A percentile compares a stretch with the other conserved stretches of the same genome.
phyloP scores from a whole-genome alignment of 92 coral and sea anemone species.

The Montipora capitata region DNA sequence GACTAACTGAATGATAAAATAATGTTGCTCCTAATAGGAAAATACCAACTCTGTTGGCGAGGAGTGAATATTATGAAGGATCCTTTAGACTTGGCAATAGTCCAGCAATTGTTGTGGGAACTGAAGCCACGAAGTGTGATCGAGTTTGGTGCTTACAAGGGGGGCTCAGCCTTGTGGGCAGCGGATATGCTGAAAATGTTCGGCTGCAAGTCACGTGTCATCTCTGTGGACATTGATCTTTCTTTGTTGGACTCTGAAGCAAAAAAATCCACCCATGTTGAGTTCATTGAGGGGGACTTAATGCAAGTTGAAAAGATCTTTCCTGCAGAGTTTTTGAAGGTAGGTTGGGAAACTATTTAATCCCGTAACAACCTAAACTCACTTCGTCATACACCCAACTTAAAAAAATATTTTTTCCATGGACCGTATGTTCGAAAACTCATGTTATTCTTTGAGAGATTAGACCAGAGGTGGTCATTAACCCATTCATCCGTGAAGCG shows the following conservation, averaged over 20 bases:
- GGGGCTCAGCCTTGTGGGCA: conserved; percentile 78
- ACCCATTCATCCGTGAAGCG: no score
- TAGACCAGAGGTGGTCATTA: no score
- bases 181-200: conserved; percentile 62
- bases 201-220: conserved; percentile 49
- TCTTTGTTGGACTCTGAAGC: conserved; percentile 41
- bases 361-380: no score
- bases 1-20: neutral
- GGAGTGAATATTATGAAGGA: conserved; percentile 32
- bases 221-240: conserved; percentile 54
- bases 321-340: conserved; percentile 33
- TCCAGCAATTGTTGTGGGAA: conserved; percentile 45
- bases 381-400: no score
- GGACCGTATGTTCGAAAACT: no score
- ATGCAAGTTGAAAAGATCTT: conserved; percentile 24
- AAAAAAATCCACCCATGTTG: conserved; percentile 17
- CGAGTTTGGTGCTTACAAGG: conserved; percentile 70
- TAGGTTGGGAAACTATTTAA: neutral
- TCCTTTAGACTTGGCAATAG: conserved; percentile 17
- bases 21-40: neutral
- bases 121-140: conserved; percentile 37
- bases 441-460: no score
- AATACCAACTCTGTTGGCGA: conserved; percentile 20
- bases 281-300: conserved; percentile 51
- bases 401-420: no score